Conservation (phyloP, 2,888 invertebrate species). For the Ectemnius cavifrons region DNA sequence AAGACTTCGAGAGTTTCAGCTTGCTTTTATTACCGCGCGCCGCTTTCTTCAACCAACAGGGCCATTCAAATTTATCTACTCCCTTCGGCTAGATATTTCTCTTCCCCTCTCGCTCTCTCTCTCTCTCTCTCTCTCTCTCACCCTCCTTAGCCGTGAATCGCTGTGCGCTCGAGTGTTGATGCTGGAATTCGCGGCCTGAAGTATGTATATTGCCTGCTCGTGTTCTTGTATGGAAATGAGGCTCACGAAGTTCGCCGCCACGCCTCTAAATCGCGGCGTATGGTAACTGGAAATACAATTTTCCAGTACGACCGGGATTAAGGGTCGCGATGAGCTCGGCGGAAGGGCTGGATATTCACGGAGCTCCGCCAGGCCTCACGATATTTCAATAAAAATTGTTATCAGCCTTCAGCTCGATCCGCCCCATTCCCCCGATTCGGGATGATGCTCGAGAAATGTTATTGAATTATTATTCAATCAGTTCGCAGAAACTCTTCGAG, state of each 20-base stretch:
- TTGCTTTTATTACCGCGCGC: neutral
- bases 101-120: no score
- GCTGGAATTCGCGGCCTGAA: constrained; percentile 35
- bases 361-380: constrained; percentile 27
- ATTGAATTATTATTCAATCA: constrained; percentile 47
- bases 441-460: constrained; percentile 23
- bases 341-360: constrained; percentile 28
- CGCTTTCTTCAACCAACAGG: constrained; percentile 17
- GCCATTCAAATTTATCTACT: constrained; percentile 34
- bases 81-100: constrained; percentile 6
- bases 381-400: constrained; percentile 61
- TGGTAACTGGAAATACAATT: constrained; percentile 53
- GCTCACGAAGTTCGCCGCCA: constrained; percentile 36
- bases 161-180: constrained; percentile 20
- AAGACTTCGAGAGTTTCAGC: neutral
- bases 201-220: constrained; percentile 39
- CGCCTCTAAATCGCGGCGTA: constrained; percentile 21
- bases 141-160: neutral
- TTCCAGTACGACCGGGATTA: constrained; percentile 47
- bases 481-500: constrained; percentile 23
- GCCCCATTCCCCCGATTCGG: neutral
- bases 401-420: constrained; percentile 33
- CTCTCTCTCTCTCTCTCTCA: no score
- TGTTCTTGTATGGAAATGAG: constrained; percentile 47
- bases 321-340: constrained; percentile 35